These are phyloP conservation scores for Pachyseris speciosa DNA, from an alignment of 64 coral and sea anemone genomes.

Conservation along the genomic window DNA sequence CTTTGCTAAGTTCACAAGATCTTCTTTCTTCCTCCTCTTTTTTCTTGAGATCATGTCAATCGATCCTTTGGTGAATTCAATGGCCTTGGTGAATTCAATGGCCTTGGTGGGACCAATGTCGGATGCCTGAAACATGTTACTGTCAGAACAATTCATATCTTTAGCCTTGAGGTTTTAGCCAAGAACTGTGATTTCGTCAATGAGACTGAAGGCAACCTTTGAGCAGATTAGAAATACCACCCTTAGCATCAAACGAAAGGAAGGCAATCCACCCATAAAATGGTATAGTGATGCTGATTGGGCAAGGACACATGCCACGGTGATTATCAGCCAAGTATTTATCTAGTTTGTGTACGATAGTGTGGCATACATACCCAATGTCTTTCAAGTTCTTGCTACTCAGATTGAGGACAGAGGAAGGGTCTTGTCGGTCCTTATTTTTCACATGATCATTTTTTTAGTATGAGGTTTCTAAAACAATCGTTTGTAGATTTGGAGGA, in stretches of 20 bases:
- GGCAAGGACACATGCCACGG: constrained; percentile 51
- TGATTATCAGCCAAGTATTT: constrained; percentile 59
- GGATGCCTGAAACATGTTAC: not conserved
- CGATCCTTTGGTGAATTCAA: too few species aligned
- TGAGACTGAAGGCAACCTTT: constrained; percentile 53
- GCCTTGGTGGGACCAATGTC: constrained; percentile 27
- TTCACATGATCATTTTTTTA: constrained; percentile 71
- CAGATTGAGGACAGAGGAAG: constrained; percentile 45
- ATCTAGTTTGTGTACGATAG: constrained; percentile 72
- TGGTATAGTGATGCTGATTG: constrained; percentile 46
- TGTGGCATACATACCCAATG: constrained; percentile 3
- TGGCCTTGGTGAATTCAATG: too few species aligned
- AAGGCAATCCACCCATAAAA: constrained; percentile 64
- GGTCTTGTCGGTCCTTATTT: constrained; percentile 78
- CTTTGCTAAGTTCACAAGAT: too few species aligned
- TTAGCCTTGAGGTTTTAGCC: constrained; percentile 18
- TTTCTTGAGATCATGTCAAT: too few species aligned
- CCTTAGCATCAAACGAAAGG: constrained; percentile 42
- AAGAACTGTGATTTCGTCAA: constrained; percentile 34
- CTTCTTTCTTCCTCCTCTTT: too few species aligned
- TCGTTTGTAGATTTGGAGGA: constrained; percentile 54
- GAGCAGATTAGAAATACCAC: constrained; percentile 7
- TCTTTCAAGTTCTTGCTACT: constrained; percentile 10
- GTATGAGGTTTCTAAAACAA: constrained; percentile 50
- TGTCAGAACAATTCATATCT: constrained; percentile 32